phyloP scores from a whole-genome alignment of 2,113 vertebrate species.

The Epinephelus lanceolatus region DNA sequence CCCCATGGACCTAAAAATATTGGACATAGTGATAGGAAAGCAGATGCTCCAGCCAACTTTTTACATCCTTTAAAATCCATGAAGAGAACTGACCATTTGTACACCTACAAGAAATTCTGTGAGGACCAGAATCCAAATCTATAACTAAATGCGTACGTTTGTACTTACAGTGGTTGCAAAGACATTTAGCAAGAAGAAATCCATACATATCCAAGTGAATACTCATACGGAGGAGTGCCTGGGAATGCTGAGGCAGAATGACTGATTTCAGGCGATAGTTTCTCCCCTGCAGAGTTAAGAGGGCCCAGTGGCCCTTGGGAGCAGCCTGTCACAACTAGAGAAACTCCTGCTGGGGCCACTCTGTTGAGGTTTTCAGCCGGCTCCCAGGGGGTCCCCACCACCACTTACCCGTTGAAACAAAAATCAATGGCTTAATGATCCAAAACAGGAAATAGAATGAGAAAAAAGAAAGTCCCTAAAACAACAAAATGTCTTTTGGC shows the following conservation, averaged over 20 bases:
- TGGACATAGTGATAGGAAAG: constrained; percentile 57
- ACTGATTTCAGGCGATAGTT: constrained; percentile 75
- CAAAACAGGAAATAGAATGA: constrained; percentile 87
- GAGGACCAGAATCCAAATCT: constrained; percentile 48
- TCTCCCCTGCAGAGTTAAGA: constrained; percentile 71
- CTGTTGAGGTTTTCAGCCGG: constrained; percentile 80
- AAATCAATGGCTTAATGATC: constrained; percentile 90
- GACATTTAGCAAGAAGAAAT: constrained; percentile 58
- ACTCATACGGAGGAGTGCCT: constrained; percentile 37
- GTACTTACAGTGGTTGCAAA: constrained; percentile 51
- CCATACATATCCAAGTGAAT: constrained; percentile 57
- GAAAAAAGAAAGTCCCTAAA: constrained; percentile 83
- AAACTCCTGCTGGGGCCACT: constrained; percentile 83
- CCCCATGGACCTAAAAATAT: constrained; percentile 68
- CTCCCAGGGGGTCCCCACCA: constrained; percentile 80
- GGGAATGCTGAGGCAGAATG: constrained; percentile 63
- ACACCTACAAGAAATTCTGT: constrained; percentile 52
- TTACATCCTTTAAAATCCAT: constrained; percentile 69
- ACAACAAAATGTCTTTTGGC: constrained; percentile 87
- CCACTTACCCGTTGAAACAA: constrained; percentile 86
- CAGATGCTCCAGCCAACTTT: constrained; percentile 64
- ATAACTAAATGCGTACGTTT: constrained; percentile 51
- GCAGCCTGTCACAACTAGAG: constrained; percentile 80
- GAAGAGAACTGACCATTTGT: constrained; percentile 64
- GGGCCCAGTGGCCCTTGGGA: constrained; percentile 76